A percentile compares a stretch with the other conserved stretches of the same genome.
Evolutionary conservation across 2,113 vertebrate species (phyloP).

Genomic region (Thinocorus orbignyianus): DNA sequence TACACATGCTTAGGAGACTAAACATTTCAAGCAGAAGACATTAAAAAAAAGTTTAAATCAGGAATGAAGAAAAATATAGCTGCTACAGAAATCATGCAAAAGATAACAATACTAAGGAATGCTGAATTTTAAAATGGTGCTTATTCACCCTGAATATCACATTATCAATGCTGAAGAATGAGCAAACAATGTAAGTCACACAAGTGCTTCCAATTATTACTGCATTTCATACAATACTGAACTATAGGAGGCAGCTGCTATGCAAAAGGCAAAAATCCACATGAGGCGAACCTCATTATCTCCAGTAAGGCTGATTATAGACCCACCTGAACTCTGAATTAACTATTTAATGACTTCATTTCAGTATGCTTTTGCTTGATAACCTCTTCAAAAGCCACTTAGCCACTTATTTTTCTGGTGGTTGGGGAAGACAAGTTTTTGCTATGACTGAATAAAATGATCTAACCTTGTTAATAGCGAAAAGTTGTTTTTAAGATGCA

Average conservation of each 20-base stretch:
- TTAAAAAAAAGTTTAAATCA: neutral
- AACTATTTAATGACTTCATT: neutral
- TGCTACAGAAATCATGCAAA: neutral
- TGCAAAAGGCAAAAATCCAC: neutral
- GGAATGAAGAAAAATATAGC: neutral
- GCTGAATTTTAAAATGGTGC: neutral
- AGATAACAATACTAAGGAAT: neutral
- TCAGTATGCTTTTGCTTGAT: neutral
- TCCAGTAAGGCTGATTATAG: neutral
- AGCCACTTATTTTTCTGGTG: no score
- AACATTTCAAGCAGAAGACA: neutral
- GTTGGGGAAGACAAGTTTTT: no score
- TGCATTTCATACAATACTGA: neutral
- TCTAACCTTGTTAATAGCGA: neutral
- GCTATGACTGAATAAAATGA: neutral
- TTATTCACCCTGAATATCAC: neutral
- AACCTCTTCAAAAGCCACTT: neutral
- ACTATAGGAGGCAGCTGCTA: neutral
- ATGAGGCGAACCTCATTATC: slow-evolving; percentile 12
- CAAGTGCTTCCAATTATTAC: neutral
- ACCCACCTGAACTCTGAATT: slow-evolving; percentile 8
- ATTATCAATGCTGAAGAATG: neutral
- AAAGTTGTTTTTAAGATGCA: neutral
- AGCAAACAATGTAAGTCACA: neutral
- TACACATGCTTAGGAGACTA: neutral